Evolutionary conservation across 2,888 invertebrate species (phyloP).

Genomic region (Clitarchus hookeri): DNA sequence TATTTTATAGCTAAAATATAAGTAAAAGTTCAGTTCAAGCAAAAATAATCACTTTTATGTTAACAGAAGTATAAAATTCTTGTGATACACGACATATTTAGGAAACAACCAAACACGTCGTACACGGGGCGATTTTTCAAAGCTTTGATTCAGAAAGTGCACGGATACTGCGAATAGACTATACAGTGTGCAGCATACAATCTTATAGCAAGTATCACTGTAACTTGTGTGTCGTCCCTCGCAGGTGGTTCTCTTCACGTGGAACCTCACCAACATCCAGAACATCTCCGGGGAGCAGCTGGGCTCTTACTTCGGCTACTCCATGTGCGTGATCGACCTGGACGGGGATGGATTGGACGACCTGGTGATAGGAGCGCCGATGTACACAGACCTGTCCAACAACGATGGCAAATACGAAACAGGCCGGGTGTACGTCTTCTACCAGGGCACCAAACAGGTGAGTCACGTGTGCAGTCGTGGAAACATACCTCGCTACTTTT

Average conservation of each 20-base stretch:
- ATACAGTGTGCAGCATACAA: too few relatives aligned
- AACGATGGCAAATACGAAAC: conserved; percentile 87
- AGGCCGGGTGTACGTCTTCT: conserved; percentile 87
- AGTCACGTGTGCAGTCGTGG: neutral
- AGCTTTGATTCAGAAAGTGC: too few relatives aligned
- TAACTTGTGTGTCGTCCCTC: conserved; percentile 35
- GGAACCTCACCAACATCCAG: conserved; percentile 76
- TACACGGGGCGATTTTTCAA: too few relatives aligned
- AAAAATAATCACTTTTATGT: too few relatives aligned
- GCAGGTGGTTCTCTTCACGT: conserved; percentile 76
- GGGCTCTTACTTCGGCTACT: conserved; percentile 96
- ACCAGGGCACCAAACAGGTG: conserved; percentile 60
- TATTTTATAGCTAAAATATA: too few relatives aligned
- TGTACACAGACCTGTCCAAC: conserved; percentile 80
- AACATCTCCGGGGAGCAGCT: conserved; percentile 91
- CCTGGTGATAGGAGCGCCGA: conserved; percentile 90
- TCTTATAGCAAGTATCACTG: too few relatives aligned
- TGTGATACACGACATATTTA: too few relatives aligned
- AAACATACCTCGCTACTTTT: too few relatives aligned
- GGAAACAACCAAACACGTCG: too few relatives aligned
- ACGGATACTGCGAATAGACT: too few relatives aligned
- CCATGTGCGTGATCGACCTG: conserved; percentile 83
- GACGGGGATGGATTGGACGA: conserved; percentile 92
- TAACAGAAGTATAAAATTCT: too few relatives aligned
- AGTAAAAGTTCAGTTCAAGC: too few relatives aligned